These are phyloP conservation scores for Leptoclinus maculatus DNA, from an alignment of 2,797 vertebrate species.

Conservation along the genomic window DNA sequence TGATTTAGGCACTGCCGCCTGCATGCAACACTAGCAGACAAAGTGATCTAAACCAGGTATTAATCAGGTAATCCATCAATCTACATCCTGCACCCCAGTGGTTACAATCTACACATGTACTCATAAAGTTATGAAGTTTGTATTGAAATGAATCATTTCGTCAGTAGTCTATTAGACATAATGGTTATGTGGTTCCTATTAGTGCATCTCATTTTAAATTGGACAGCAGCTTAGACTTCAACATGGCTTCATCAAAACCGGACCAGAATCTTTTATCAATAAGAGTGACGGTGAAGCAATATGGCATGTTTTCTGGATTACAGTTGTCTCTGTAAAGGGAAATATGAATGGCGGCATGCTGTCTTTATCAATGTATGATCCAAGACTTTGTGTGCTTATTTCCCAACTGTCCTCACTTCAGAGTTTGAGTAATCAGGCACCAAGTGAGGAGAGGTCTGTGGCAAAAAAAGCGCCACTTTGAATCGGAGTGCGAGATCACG, in stretches of 20 bases:
- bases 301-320: slow-evolving; percentile 42
- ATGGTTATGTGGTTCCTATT: slow-evolving; percentile 55
- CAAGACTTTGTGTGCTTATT: slow-evolving; percentile 51
- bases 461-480: slow-evolving; percentile 31
- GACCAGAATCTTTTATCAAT: slow-evolving; percentile 24
- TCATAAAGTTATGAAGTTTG: slow-evolving; percentile 30
- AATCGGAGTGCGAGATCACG: slow-evolving; percentile 24
- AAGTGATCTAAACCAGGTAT: background rate
- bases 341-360: slow-evolving; percentile 59
- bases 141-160: slow-evolving; percentile 30
- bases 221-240: background rate
- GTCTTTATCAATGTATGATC: slow-evolving; percentile 56
- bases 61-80: background rate
- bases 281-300: slow-evolving; percentile 32
- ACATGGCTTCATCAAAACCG: slow-evolving; percentile 14
- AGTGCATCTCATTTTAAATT: background rate
- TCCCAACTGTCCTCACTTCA: slow-evolving; percentile 53
- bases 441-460: slow-evolving; percentile 37
- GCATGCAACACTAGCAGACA: background rate
- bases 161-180: slow-evolving; percentile 16
- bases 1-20: slow-evolving; percentile 20
- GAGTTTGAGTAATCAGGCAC: slow-evolving; percentile 52
- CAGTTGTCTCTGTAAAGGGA: slow-evolving; percentile 43
- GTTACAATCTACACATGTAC: slow-evolving; percentile 20
- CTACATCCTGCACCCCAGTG: background rate